A percentile compares a stretch with the other conserved stretches of the same genome.
Conservation (phyloP, 2,113 vertebrate genomes). For the Cryptoleucopteryx plumbea region DNA sequence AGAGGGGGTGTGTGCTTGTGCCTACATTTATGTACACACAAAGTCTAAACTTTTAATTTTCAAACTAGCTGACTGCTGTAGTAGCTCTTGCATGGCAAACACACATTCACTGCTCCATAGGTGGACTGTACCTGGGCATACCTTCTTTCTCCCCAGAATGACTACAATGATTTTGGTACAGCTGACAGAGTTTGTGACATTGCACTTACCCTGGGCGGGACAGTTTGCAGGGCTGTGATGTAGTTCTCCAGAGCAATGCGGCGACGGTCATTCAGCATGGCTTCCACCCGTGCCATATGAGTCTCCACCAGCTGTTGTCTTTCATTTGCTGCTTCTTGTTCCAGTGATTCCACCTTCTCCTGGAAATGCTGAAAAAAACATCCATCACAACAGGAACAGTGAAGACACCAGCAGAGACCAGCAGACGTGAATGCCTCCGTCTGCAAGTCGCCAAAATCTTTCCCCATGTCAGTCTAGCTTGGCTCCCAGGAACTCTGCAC, state of each 20-base stretch:
- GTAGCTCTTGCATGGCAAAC: neutral
- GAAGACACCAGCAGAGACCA: neutral
- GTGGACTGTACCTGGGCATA: neutral
- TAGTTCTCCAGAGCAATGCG: conserved; percentile 95
- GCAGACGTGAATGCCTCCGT: fast-evolving
- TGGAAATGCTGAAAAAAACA: conserved; percentile 86
- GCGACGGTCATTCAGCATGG: conserved; percentile 93
- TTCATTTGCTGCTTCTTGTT: conserved; percentile 95
- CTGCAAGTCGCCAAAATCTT: neutral
- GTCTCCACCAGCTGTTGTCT: conserved; percentile 96
- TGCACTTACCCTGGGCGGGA: conserved; percentile 76
- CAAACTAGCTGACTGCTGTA: neutral
- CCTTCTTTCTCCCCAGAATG: neutral
- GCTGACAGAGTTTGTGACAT: neutral
- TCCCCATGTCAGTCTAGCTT: neutral
- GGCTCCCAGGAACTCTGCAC: neutral
- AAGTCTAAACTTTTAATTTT: neutral
- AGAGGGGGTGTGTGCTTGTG: fast-evolving
- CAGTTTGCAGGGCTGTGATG: conserved; percentile 89
- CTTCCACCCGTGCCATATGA: conserved; percentile 96
- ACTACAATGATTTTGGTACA: neutral
- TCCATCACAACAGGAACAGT: neutral
- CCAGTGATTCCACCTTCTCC: conserved; percentile 94
- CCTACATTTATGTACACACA: neutral
- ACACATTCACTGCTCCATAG: neutral